Evolutionary conservation across 2,113 vertebrate genomes (phyloP).

Genomic region (Onychorhynchus coronatus): DNA sequence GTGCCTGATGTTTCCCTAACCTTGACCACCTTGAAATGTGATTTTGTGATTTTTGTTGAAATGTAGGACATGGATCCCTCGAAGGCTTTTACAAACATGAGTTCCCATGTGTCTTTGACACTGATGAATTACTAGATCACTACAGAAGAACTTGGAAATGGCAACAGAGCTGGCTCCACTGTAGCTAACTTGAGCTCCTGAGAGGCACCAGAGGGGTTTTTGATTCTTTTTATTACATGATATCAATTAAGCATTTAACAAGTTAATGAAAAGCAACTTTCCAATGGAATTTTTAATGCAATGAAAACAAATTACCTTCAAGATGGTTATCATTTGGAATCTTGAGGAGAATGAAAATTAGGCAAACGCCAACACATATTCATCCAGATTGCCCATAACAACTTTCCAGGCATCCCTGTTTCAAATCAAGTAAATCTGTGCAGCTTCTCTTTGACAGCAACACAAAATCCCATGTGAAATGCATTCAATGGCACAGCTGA

Average conservation of each 20-base stretch:
- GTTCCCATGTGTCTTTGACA: constrained; percentile 39
- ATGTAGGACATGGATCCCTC: constrained; percentile 54
- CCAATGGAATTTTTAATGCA: constrained; percentile 49
- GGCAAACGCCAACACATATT: constrained; percentile 24
- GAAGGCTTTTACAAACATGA: constrained; percentile 44
- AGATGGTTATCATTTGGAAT: constrained; percentile 50
- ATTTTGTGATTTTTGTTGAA: constrained; percentile 55
- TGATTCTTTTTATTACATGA: constrained; percentile 33
- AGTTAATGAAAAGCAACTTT: constrained; percentile 62
- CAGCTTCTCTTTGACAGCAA: constrained; percentile 30
- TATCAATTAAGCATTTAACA: constrained; percentile 66
- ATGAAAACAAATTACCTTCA: constrained; percentile 59
- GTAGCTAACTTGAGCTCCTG: constrained; percentile 32
- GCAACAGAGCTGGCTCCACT: neutral
- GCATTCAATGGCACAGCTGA: neutral
- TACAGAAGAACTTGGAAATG: constrained; percentile 51
- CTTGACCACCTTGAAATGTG: constrained; percentile 58
- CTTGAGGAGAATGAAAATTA: constrained; percentile 43
- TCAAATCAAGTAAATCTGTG: constrained; percentile 60
- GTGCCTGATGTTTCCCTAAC: constrained; percentile 38
- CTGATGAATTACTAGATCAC: constrained; percentile 57
- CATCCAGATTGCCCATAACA: neutral
- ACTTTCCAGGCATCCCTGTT: constrained; percentile 50
- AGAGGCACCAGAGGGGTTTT: constrained; percentile 45
- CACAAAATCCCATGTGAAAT: constrained; percentile 5